phyloP scores from a whole-genome alignment of 2,113 vertebrate genomes.

The Pseudois nayaur region DNA sequence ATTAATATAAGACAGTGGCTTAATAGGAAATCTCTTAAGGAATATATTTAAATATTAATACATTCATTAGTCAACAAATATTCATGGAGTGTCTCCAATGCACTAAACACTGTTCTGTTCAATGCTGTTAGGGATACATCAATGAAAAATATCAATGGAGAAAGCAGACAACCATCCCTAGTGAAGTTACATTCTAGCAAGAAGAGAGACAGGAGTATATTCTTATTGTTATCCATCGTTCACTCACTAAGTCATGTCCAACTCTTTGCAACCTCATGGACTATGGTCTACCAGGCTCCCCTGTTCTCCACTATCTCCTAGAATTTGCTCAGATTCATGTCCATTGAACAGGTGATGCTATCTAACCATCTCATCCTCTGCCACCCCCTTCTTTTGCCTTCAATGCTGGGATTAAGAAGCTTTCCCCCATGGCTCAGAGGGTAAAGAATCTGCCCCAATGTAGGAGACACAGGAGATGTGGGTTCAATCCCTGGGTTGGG shows the following conservation, averaged over 20 bases:
- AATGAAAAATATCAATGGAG: neutral
- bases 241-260: neutral
- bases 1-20: neutral
- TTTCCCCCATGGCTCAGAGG: neutral
- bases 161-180: neutral
- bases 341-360: neutral
- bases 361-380: neutral
- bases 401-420: neutral
- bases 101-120: neutral
- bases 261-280: neutral
- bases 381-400: neutral
- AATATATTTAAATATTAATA: neutral
- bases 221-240: neutral
- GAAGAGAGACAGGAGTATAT: neutral
- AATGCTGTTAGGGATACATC: neutral
- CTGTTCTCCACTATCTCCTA: neutral
- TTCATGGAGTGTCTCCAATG: neutral
- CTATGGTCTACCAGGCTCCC: neutral
- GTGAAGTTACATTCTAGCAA: neutral
- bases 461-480: neutral
- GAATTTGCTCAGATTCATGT: neutral
- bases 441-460: neutral
- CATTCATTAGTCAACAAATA: neutral
- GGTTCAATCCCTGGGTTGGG: neutral
- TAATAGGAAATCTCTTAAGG: neutral